Percentiles rank a stretch among this genome's conserved stretches.
Conservation (phyloP, 2,888 invertebrate genomes). For the Malthinus flaveolus region DNA sequence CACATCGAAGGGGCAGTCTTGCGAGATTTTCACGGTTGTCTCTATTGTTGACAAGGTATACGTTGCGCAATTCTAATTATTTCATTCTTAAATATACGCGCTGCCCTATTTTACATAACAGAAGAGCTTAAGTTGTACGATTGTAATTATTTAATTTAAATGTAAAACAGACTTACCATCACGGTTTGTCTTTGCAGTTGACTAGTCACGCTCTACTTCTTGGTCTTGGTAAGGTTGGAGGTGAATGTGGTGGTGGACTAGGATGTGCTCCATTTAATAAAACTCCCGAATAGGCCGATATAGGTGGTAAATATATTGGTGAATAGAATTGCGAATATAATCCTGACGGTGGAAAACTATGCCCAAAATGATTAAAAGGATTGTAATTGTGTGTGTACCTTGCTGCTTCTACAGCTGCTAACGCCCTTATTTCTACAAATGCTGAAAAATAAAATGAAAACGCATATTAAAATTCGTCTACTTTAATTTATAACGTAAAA, state of each 20-base stretch:
- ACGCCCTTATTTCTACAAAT: conserved; percentile 44
- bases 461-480: background rate
- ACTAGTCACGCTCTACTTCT: conserved; percentile 42
- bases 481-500: background rate
- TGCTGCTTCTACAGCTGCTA: conserved; percentile 47
- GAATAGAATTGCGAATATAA: conserved; percentile 40
- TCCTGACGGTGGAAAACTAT: conserved; percentile 28
- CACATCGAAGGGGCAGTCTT: too few relatives aligned
- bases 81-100: too few relatives aligned
- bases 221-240: conserved; percentile 34
- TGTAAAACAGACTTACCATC: conserved; percentile 3
- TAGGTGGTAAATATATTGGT: conserved; percentile 46
- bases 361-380: conserved; percentile 34
- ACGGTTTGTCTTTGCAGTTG: background rate
- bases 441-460: conserved; percentile 39
- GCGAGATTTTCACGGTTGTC: too few relatives aligned
- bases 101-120: too few relatives aligned
- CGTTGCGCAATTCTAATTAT: too few relatives aligned
- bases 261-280: conserved; percentile 39
- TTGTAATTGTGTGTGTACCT: conserved; percentile 44
- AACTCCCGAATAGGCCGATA: conserved; percentile 41
- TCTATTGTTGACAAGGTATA: too few relatives aligned
- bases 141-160: too few relatives aligned
- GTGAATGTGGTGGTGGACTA: conserved; percentile 38
- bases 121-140: too few relatives aligned